phyloP scores from a whole-genome alignment of 1,140 invertebrate genomes.

The Drosophila kanapiae region DNA sequence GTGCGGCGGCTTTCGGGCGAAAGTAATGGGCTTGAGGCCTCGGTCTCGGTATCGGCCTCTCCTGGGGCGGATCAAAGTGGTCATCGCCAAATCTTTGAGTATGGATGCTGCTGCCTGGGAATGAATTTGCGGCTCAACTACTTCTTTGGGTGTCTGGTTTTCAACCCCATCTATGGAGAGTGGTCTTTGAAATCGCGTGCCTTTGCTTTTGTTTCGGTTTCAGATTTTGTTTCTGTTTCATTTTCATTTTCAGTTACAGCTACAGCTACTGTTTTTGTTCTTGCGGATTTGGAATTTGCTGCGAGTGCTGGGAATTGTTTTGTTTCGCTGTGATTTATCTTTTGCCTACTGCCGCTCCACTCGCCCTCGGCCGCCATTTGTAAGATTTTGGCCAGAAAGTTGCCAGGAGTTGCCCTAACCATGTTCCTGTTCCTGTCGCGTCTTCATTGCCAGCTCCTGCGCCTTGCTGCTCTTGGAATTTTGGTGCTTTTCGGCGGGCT shows the following conservation, averaged over 20 bases:
- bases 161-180: slow-evolving; percentile 70
- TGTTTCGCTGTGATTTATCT: slow-evolving; percentile 77
- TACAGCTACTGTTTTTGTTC: slow-evolving; percentile 50
- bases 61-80: slow-evolving; percentile 48
- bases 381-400: slow-evolving; percentile 80
- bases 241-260: slow-evolving; percentile 35
- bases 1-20: slow-evolving; percentile 57
- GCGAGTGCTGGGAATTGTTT: slow-evolving; percentile 60
- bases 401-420: slow-evolving; percentile 59
- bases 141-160: slow-evolving; percentile 40
- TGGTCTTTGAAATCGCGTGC: slow-evolving; percentile 64
- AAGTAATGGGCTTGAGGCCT: slow-evolving; percentile 53
- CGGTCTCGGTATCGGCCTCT: slow-evolving; percentile 14
- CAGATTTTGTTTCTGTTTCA: slow-evolving; percentile 37
- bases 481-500: slow-evolving; percentile 39
- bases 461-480: slow-evolving; percentile 52
- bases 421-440: slow-evolving; percentile 52
- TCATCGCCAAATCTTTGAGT: slow-evolving; percentile 45
- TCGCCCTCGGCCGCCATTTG: slow-evolving; percentile 70
- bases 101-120: slow-evolving; percentile 35
- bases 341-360: slow-evolving; percentile 48
- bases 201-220: slow-evolving; percentile 41
- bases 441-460: slow-evolving; percentile 65
- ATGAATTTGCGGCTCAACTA: slow-evolving; percentile 59
- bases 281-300: slow-evolving; percentile 35